These are phyloP conservation scores for Pseudochirops cupreus DNA, from an alignment of 2,797 vertebrate genomes.

Conservation along the genomic window DNA sequence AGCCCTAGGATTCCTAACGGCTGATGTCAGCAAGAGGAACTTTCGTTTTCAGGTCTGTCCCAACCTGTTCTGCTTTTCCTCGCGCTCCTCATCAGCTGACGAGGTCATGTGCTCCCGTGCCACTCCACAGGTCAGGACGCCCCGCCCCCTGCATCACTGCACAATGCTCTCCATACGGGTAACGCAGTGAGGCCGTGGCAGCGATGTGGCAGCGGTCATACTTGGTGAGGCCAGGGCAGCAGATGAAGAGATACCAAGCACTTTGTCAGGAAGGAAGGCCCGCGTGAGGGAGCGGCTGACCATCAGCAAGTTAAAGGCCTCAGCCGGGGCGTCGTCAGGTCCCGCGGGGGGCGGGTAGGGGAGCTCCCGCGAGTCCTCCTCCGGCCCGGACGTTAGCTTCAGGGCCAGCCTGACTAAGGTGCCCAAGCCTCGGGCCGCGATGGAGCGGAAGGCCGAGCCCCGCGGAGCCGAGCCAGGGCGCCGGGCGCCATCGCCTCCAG, in stretches of 20 bases:
- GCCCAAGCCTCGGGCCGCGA: constrained; percentile 88
- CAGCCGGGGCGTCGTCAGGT: constrained; percentile 88
- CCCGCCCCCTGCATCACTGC: constrained; percentile 93
- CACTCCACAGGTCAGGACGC: constrained; percentile 90
- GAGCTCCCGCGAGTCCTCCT: not conserved
- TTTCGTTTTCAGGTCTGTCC: rapidly evolving
- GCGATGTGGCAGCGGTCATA: constrained; percentile 93
- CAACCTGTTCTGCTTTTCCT: constrained; percentile 78
- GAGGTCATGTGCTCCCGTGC: constrained; percentile 88
- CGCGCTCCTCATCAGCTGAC: constrained; percentile 58
- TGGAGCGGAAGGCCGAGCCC: constrained; percentile 72
- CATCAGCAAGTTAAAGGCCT: too few species aligned
- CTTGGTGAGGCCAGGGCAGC: constrained; percentile 94
- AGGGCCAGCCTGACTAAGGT: constrained; percentile 90
- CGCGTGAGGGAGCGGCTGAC: constrained; percentile 91
- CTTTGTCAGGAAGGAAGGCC: constrained; percentile 93
- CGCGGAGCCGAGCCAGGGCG: constrained; percentile 75
- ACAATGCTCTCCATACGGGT: constrained; percentile 89
- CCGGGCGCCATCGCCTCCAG: too few species aligned
- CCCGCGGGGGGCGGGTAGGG: constrained; percentile 76
- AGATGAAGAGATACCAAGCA: constrained; percentile 93
- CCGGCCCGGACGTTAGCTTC: not conserved
- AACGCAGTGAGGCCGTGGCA: constrained; percentile 89
- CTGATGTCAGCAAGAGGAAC: not conserved
- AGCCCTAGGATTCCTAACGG: not conserved